Evolutionary conservation across 2,888 invertebrate genomes (phyloP), one percentile per base, ranked within the genome.

Genomic region (Panorpa germanica): DNA sequence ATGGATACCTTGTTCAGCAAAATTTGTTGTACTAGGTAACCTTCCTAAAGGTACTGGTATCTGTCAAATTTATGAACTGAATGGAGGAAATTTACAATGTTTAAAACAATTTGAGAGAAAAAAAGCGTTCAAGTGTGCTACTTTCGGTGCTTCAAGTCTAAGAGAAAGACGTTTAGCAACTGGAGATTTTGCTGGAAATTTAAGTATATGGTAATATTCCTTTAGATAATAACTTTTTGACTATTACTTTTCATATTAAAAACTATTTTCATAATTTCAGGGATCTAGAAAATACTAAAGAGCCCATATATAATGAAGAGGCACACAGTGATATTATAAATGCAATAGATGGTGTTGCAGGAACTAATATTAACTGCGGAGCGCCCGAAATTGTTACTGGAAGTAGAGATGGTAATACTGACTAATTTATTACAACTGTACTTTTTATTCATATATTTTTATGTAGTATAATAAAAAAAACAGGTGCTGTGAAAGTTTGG

Each of bases 381-480:
- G 88, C 93, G 3, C 91, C 93, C 5, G 95, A 95, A 64, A 72
- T 95, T 42, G 88, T 78, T 1, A 93, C 93, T 4, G 93, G 90
- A 4, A 81, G 90, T 39, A 64, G 83, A 52, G 93, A 95, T 64
- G 93, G 93, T 63, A 57, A 42, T 39, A 26, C 21, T 21, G 25
- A 30, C 4, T 31, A 15, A 19, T 31, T 14, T 10, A 8, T 25
- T 8, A 16, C 10, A 11, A 25, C 17, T 5, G 5, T 24, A 5
- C 24, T 5, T 24, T 24, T 24, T 4, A 6, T 11, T 26, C 7
- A 21, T 13, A 29, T 20, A 33, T 33, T 28, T 24, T 32, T 12
- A 34, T 40, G n/a, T 24, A n/a, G n/a, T n/a, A n/a, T n/a, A n/a
- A n/a, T n/a, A n/a, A n/a, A n/a, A n/a, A n/a, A n/a, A n/a, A 11